Base-by-base conservation (phyloP, 2,113 vertebrate species). In the Lepisosteus osseus region DNA sequence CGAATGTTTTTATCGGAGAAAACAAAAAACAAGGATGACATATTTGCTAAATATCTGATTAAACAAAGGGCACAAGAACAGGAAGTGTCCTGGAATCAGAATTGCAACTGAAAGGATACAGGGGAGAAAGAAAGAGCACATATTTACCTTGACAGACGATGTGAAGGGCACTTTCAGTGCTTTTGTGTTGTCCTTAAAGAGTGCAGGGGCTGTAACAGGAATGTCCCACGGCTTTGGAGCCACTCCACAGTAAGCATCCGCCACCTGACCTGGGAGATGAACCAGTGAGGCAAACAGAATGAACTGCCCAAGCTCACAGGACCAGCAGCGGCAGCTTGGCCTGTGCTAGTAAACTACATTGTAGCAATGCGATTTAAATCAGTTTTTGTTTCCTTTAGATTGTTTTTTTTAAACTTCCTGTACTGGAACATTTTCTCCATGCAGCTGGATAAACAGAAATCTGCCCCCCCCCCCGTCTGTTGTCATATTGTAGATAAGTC, bases 221-320 rank as follows among this genome's bases (percentile, higher is more conserved):
- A 86, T 51, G 42, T 81, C 78, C 86, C 86, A 86, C 0, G 83
- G 85, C 11, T 55, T 74, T 12, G 82, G 80, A 29, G 80, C 44
- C 4, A 51, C 59, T 4, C 80, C 83, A 56, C 57, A 17, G 51
- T 41, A 54, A 6, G 72, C 78, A 69, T 86, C 84, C 3, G 81
- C 56, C 1, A 68, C 7, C 63, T 83, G 83, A 61, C 82, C 86
- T 88, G 71, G 4, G 51, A 62, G 1, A 73, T 3, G 61, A 41
- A 64, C 7, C 6, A 65, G 63, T 15, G 47, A 54, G 47, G 17
- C 61, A 61, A 17, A 3, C 6, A 3, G 15, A 7, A 8, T 6
- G 0, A 29, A 6, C 4, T 8, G 54, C 67, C 15, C 13, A 44
- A 14, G 3, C 3, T 44, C 45, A 3, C 9, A 67, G 11, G 44